A percentile compares a stretch with the other conserved stretches of the same genome.
These are phyloP conservation scores for Pristis pectinata DNA, from an alignment of 2,797 vertebrate species.

Conservation along the genomic window DNA sequence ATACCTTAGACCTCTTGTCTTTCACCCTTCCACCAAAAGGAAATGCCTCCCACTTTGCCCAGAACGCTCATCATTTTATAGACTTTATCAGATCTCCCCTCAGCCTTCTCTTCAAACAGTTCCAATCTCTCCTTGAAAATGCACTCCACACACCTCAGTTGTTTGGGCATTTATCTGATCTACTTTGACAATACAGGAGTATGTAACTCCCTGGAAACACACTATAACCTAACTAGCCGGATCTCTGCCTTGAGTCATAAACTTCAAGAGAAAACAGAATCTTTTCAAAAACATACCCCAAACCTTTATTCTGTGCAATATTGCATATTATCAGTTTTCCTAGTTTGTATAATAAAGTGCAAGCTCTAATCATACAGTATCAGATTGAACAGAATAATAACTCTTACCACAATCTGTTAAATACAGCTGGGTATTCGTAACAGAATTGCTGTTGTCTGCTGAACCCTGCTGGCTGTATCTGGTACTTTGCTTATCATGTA, in stretches of 20 bases:
- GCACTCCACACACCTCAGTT: no score
- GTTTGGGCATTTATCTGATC: no score
- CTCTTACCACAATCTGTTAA: neutral
- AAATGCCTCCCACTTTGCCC: no score
- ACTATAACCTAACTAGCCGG: neutral
- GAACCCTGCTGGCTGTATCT: constrained; percentile 10
- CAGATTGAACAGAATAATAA: neutral
- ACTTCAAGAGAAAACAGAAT: neutral
- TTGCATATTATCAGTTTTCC: neutral
- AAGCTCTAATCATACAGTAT: neutral
- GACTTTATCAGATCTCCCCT: no score
- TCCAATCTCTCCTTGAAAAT: no score
- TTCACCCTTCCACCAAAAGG: no score
- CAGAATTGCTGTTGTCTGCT: neutral
- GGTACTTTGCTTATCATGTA: neutral
- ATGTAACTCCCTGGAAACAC: neutral
- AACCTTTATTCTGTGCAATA: neutral
- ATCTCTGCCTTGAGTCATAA: neutral
- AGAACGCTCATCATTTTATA: no score
- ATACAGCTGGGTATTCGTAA: neutral
- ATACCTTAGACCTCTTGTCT: no score
- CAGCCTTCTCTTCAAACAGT: no score
- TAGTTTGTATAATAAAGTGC: neutral
- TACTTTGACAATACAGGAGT: neutral
- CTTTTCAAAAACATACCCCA: neutral